Evolutionary conservation across 2,113 vertebrate genomes (phyloP), one percentile per base, ranked within the genome.

Genomic region (Pogonocichla stellata): DNA sequence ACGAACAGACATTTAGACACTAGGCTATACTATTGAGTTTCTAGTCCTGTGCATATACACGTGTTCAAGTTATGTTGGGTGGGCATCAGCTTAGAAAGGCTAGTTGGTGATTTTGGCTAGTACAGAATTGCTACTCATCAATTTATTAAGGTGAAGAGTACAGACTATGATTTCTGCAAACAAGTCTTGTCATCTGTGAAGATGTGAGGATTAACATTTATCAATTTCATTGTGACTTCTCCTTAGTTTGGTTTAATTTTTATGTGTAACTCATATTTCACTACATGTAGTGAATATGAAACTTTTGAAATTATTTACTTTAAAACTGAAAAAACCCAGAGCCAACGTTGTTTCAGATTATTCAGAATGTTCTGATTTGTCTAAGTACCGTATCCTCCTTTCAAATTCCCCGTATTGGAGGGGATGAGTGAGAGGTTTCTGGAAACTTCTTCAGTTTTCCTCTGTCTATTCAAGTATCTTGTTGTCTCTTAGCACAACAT

Each of bases 361-460:
- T 10, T 86, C 33, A 83, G 53, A 90, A 45, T 26, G 6, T 53
- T 95, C 65, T 75, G 15, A 53, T 67, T 71, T 71, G 7, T 36
- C 36, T 71, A 20, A 83, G 85, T 66, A 33, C 19, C 11, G 3
- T 56, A 75, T 29, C 8, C 3, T 42, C 23, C 36, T 84, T 87
- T 64, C 26, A 71, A 31, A 67, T 75, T 81, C 14, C 2, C 8
- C 0, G 0, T 47, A n/a, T 34, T 9, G 5, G 28, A 79, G 45
- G 56, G 23, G 40, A 42, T 43, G 40, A 85, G 12, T 36, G n/a
- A 90, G 66, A 82, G 28, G 28, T 65, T 96, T 28, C 58, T 65
- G 38, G 66, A 38, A 82, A 54, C 23, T n/a, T 69, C 33, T 67
- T 90, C 19, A 34, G 6, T 74, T 88, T 90, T 90, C 8, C 33